Base-by-base conservation (phyloP, 2,888 invertebrate genomes). In the Incurvaria masculella region DNA sequence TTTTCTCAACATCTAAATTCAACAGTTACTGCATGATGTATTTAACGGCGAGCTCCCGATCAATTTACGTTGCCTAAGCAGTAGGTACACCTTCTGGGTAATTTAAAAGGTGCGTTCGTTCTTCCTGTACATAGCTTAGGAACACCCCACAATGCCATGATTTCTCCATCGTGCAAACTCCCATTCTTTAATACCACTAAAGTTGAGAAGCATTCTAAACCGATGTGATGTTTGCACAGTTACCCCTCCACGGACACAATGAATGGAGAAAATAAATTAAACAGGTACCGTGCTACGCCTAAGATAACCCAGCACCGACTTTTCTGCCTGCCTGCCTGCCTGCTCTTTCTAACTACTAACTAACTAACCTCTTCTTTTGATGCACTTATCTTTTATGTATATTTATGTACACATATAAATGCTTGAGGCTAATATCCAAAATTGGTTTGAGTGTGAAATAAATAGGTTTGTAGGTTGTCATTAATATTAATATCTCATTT, bases 261-360 rank as follows among this genome's bases (percentile, higher is more conserved):
- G 65, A 79, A 78, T 62, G 79, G 79, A 62, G 79, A 78, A 64
- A 74, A 78, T 79, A 79, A 75, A 59, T 75, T 79, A 61, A 79
- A 79, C 79, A 79, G 79, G 79, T 79, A 79, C 63, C 67, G 87
- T 90, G 73, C 23, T 23, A 23, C 23, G 14, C 3, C 33, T 33
- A 33, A 33, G 33, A 33, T 33, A 33, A 33, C 33, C 33, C 33
- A 33, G 33, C 33, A 33, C 33, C 23, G n/a, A 23, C 10, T 23
- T 10, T 23, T 4, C 23, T 23, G 33, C 8, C 33, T 33, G 14
- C 14, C n/a, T n/a, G 33, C 6, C 33, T 33, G 33, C 33, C 11
- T n/a, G 11, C 3, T 11, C 8, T n/a, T 23, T 33, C 33, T 33
- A 33, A 33, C 33, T 33, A 11, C 33, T 33, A 33, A 33, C 33